Evolutionary conservation across 2,797 vertebrate genomes (phyloP).

Genomic region (Tympanoctomys barrerae): DNA sequence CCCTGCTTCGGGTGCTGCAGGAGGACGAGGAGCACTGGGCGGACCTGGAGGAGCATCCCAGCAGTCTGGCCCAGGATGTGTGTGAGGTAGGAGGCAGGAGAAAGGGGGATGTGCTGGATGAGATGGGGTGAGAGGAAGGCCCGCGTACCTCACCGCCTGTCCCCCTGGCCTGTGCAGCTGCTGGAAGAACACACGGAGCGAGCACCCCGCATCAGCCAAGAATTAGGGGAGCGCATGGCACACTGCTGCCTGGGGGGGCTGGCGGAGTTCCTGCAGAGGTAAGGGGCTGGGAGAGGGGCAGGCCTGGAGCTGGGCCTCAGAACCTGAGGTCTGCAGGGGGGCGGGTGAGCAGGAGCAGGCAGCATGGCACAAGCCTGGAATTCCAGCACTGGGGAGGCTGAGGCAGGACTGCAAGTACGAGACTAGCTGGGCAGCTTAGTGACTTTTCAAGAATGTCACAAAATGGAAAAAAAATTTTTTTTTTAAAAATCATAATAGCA

Average conservation of each 20-base stretch:
- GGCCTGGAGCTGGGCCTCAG: rapidly evolving
- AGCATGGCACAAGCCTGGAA: not conserved
- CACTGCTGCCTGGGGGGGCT: constrained; percentile 93
- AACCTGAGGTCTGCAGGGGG: not conserved
- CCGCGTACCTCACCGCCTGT: not conserved
- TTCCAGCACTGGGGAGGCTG: not conserved
- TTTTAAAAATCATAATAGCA: not conserved
- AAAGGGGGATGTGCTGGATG: rapidly evolving
- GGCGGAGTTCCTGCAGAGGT: constrained; percentile 95
- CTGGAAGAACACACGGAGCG: constrained; percentile 92
- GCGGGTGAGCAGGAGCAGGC: too few relatives aligned
- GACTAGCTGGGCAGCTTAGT: not conserved
- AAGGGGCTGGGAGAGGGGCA: rapidly evolving
- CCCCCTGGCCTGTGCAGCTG: constrained; percentile 86
- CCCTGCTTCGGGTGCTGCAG: constrained; percentile 81
- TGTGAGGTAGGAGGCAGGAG: constrained; percentile 81
- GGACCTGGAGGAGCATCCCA: constrained; percentile 58
- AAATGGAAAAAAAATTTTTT: not conserved
- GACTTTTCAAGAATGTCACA: not conserved
- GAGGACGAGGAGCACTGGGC: constrained; percentile 85
- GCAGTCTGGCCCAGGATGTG: constrained; percentile 82
- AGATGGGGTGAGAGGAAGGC: rapidly evolving
- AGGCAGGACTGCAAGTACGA: not conserved
- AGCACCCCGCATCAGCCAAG: constrained; percentile 91
- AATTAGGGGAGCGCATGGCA: constrained; percentile 92